A percentile compares a stretch with the other conserved stretches of the same genome.
Conservation (phyloP, 2,797 vertebrate genomes). For the Acrocephalus scirpaceus region DNA sequence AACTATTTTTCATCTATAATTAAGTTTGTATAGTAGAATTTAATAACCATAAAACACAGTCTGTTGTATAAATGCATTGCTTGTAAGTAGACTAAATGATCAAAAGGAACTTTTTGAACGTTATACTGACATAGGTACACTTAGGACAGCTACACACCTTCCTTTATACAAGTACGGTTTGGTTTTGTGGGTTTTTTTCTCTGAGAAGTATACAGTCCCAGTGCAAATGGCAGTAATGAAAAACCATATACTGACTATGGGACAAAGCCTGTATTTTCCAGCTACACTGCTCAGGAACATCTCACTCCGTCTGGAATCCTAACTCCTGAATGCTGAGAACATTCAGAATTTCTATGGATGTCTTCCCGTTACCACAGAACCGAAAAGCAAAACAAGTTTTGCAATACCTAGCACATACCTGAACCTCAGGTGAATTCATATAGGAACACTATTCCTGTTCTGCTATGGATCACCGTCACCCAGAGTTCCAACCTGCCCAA, state of each 20-base stretch:
- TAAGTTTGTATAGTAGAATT: not conserved
- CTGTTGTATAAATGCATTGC: not conserved
- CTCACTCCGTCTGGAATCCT: not conserved
- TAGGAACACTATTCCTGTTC: not conserved
- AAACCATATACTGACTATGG: not conserved
- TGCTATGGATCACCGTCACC: not conserved
- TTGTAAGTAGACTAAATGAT: not conserved
- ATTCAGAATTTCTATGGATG: not conserved
- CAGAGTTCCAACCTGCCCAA: not conserved
- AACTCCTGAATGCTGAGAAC: not conserved
- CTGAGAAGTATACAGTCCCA: not conserved
- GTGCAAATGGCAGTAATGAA: not conserved
- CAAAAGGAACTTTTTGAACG: not conserved
- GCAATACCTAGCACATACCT: not conserved
- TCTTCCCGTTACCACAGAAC: not conserved
- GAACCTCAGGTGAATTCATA: not conserved
- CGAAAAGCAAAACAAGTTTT: not conserved
- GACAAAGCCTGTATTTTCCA: not conserved
- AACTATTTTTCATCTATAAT: not conserved
- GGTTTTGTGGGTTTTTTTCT: too few relatives aligned
- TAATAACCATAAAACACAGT: not conserved
- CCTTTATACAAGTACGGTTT: not conserved
- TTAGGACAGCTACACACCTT: not conserved
- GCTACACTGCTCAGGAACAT: not conserved
- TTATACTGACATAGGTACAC: not conserved